These are phyloP conservation scores for Drosophila prosaltans DNA, from an alignment of 1,140 invertebrate genomes.

Conservation along the genomic window DNA sequence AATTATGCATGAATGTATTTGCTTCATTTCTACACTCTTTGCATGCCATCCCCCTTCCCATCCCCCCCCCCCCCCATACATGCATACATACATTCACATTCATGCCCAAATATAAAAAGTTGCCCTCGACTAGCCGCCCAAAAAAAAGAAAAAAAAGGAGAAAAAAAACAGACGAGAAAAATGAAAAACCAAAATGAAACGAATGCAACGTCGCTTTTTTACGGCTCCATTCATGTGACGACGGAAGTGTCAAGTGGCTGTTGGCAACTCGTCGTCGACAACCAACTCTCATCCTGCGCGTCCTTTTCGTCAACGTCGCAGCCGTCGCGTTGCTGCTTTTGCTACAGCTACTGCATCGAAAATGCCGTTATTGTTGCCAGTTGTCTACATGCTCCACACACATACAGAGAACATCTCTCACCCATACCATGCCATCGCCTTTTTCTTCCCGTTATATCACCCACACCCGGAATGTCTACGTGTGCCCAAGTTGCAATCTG, in stretches of 20 bases:
- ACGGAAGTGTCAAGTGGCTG: constrained; percentile 81
- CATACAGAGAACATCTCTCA: constrained; percentile 39
- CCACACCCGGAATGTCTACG: constrained; percentile 17
- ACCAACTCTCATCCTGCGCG: constrained; percentile 55
- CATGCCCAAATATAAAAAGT: constrained; percentile 76
- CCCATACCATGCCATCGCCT: constrained; percentile 14
- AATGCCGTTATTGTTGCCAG: constrained; percentile 80
- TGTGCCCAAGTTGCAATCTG: constrained; percentile 37
- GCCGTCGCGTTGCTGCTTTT: constrained; percentile 2
- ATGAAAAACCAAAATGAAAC: constrained; percentile 40
- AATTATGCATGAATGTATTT: constrained; percentile 81
- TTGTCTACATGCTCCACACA: constrained; percentile 70
- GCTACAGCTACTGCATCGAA: constrained; percentile 53
- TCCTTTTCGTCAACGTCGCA: constrained; percentile 75
- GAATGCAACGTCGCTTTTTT: constrained; percentile 77
- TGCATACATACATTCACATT: constrained; percentile 39
- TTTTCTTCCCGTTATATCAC: constrained; percentile 15
- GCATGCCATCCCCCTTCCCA: background rate
- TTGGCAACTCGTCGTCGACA: constrained; percentile 79
- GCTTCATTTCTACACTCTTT: constrained; percentile 52
- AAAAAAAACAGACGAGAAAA: constrained; percentile 17
- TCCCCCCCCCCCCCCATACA: background rate
- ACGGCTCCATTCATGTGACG: constrained; percentile 81
- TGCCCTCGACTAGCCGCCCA: constrained; percentile 55
- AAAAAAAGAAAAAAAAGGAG: constrained; percentile 28